phyloP scores from a whole-genome alignment of 2,888 invertebrate genomes.

The Xylota segnis region DNA sequence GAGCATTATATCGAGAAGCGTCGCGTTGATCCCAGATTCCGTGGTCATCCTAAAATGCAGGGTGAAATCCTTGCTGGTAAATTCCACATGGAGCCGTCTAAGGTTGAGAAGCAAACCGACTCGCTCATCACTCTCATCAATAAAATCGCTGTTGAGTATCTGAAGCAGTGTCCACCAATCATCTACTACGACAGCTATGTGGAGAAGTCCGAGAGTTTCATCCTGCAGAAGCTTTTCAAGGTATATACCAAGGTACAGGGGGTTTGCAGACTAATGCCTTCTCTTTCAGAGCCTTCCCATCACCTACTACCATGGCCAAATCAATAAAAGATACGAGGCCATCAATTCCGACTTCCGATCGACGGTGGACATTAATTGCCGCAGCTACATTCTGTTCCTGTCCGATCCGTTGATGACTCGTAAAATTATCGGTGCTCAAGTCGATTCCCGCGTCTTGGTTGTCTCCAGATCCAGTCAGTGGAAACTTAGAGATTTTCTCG shows the following conservation, averaged over 20 bases:
- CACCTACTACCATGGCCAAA: constrained; percentile 87
- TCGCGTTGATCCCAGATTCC: constrained; percentile 85
- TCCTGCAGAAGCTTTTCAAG: constrained; percentile 87
- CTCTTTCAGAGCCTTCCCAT: constrained; percentile 84
- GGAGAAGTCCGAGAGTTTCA: constrained; percentile 85
- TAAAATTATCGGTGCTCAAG: constrained; percentile 87
- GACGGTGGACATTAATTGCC: constrained; percentile 85
- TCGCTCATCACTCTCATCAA: constrained; percentile 87
- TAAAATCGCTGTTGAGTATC: constrained; percentile 86
- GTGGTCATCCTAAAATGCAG: constrained; percentile 86
- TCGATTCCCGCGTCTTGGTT: constrained; percentile 87
- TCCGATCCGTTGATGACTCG: constrained; percentile 87
- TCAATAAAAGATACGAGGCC: constrained; percentile 85
- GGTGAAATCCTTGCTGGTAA: constrained; percentile 86
- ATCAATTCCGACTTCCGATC: constrained; percentile 82
- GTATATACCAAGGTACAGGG: constrained; percentile 72
- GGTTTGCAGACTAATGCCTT: neutral
- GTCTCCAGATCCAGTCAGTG: constrained; percentile 90
- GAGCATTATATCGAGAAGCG: constrained; percentile 79
- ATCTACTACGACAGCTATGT: constrained; percentile 88
- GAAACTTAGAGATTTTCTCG: constrained; percentile 90
- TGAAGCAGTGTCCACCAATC: constrained; percentile 88
- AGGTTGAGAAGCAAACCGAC: constrained; percentile 85
- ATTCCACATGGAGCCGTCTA: constrained; percentile 84
- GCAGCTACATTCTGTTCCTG: constrained; percentile 89